These are phyloP conservation scores for Atta cephalotes DNA, from an alignment of 1,140 invertebrate species.

Conservation along the genomic window DNA sequence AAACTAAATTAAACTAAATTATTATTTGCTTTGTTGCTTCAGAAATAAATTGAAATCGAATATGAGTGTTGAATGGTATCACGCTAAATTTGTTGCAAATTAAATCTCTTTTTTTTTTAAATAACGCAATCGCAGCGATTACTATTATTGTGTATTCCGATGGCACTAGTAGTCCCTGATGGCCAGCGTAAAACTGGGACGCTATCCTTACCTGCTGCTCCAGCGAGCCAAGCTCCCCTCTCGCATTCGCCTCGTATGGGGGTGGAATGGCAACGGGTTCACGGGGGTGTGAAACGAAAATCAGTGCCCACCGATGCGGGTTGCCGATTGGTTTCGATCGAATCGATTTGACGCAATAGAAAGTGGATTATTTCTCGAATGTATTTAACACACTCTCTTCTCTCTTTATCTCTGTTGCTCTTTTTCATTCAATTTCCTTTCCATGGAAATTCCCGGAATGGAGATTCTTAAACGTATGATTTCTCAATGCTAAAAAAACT, in stretches of 20 bases:
- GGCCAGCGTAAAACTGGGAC: constrained; percentile 66
- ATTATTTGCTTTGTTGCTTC: neutral
- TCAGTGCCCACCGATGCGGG: constrained; percentile 37
- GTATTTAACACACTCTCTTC: constrained; percentile 15
- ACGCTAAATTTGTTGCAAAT: neutral
- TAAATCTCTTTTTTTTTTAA: neutral
- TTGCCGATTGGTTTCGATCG: constrained; percentile 71
- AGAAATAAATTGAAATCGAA: neutral
- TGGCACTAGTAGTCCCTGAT: constrained; percentile 39
- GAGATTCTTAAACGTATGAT: constrained; percentile 2
- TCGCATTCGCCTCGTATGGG: constrained; percentile 65
- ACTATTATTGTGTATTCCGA: constrained; percentile 19
- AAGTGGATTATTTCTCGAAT: constrained; percentile 47
- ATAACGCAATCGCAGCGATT: neutral
- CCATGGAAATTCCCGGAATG: neutral
- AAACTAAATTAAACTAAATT: neutral
- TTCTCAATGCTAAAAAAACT: neutral
- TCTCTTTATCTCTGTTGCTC: neutral
- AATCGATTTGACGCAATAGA: constrained; percentile 71
- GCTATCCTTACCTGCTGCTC: constrained; percentile 62
- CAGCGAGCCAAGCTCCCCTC: constrained; percentile 61
- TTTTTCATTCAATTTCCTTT: constrained; percentile 18
- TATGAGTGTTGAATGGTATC: neutral
- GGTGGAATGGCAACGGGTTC: constrained; percentile 65
- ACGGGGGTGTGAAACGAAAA: constrained; percentile 80